phyloP scores from a whole-genome alignment of 2,888 invertebrate genomes.

The Xestia c-nigrum region DNA sequence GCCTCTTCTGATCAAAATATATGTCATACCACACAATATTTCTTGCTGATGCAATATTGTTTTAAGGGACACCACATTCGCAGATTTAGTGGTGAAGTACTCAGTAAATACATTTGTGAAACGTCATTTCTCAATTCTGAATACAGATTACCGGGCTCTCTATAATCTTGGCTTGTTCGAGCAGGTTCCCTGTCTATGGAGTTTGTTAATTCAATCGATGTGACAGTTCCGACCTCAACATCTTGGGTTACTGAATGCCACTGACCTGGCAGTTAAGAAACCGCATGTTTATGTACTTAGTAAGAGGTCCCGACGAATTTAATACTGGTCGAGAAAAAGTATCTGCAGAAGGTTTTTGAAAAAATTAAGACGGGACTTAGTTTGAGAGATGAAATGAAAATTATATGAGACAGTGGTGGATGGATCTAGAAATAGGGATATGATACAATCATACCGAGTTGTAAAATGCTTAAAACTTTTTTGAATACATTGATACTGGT shows the following conservation, averaged over 20 bases:
- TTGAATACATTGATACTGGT: background rate
- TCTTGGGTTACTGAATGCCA: constrained; percentile 68
- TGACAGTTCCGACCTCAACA: constrained; percentile 68
- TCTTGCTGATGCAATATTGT: background rate
- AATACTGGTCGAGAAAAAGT: background rate
- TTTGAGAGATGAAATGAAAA: background rate
- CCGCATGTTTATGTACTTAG: constrained; percentile 48
- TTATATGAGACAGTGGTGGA: background rate
- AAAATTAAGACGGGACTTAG: background rate
- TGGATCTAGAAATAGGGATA: background rate
- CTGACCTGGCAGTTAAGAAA: constrained; percentile 62
- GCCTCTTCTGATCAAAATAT: background rate
- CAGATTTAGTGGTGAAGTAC: background rate
- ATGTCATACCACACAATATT: background rate
- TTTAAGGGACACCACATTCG: background rate
- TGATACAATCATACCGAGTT: background rate
- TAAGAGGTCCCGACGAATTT: constrained; percentile 10
- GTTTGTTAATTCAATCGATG: constrained; percentile 41
- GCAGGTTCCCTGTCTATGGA: constrained; percentile 37
- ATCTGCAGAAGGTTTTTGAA: background rate
- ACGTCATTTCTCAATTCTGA: background rate
- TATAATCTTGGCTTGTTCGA: constrained; percentile 2
- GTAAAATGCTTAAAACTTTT: background rate
- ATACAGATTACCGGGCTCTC: background rate
- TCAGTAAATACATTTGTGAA: background rate